Percentiles rank a stretch among this genome's conserved stretches.
Evolutionary conservation across 1,140 invertebrate species (phyloP).

Genomic region (Apis dorsata): DNA sequence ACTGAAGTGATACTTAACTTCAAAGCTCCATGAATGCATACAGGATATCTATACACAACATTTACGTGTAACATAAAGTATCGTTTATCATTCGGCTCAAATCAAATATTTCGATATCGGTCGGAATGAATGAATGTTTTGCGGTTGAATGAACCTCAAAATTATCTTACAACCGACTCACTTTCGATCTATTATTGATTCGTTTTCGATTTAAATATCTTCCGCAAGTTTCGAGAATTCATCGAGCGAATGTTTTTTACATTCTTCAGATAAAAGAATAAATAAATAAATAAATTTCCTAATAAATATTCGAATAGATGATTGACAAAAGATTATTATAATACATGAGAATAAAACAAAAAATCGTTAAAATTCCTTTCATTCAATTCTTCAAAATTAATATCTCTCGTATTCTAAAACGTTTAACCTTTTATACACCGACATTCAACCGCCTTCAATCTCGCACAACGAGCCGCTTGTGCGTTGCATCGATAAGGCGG

Average conservation of each 20-base stretch:
- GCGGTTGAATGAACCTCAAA: not conserved
- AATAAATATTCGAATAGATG: too few relatives aligned
- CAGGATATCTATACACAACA: too few relatives aligned
- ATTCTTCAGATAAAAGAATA: too few relatives aligned
- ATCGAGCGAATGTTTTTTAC: not conserved
- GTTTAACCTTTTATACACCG: too few relatives aligned
- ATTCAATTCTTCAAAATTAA: too few relatives aligned
- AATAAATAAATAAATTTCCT: too few relatives aligned
- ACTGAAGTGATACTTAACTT: not conserved
- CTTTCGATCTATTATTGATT: not conserved
- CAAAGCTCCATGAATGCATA: not conserved
- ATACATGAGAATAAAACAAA: too few relatives aligned
- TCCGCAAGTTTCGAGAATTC: not conserved
- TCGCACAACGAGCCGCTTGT: slow-evolving; percentile 13
- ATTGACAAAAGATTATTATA: too few relatives aligned
- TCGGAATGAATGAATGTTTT: not conserved
- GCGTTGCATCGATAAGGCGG: slow-evolving; percentile 24
- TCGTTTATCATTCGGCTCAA: not conserved
- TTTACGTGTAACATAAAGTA: not conserved
- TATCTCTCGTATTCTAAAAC: too few relatives aligned
- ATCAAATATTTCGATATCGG: not conserved
- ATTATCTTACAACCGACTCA: too few relatives aligned
- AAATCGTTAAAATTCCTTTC: too few relatives aligned
- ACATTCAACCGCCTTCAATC: not conserved
- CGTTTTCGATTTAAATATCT: not conserved